Conservation (phyloP, 2,888 invertebrate species). For the Cepaea hortensis region DNA sequence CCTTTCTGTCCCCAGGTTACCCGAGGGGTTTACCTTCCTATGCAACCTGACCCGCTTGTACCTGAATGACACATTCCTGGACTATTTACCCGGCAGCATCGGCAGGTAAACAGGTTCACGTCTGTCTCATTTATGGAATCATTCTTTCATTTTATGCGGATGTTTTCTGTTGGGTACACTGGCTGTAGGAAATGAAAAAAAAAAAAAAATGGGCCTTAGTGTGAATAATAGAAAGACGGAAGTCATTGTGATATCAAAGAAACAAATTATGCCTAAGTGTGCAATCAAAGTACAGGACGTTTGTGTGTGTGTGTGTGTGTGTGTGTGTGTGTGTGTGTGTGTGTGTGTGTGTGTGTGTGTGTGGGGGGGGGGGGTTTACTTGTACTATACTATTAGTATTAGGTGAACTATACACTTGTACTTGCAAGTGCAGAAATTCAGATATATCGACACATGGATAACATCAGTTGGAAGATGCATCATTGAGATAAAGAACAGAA, state of each 20-base stretch:
- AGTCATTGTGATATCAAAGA: too few species aligned
- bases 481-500: too few species aligned
- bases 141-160: background rate
- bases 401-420: too few species aligned
- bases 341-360: too few species aligned
- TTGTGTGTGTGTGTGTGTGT: too few species aligned
- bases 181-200: background rate
- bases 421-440: too few species aligned
- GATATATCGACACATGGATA: too few species aligned
- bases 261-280: too few species aligned
- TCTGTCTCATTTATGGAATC: background rate
- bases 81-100: constrained; percentile 95
- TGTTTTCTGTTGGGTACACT: background rate
- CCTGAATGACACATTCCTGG: constrained; percentile 93
- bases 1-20: constrained; percentile 79
- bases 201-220: background rate
- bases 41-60: constrained; percentile 90
- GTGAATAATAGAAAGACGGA: too few species aligned
- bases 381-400: background rate
- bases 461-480: too few species aligned
- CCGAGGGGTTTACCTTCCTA: constrained; percentile 93
- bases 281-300: too few species aligned
- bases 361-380: background rate
- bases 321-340: too few species aligned
- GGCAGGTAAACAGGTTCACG: constrained; percentile 79